A percentile compares a stretch with the other conserved stretches of the same genome.
Evolutionary conservation across 2,888 invertebrate genomes (phyloP).

Genomic region (Kuschelorhynchus macadamiae): DNA sequence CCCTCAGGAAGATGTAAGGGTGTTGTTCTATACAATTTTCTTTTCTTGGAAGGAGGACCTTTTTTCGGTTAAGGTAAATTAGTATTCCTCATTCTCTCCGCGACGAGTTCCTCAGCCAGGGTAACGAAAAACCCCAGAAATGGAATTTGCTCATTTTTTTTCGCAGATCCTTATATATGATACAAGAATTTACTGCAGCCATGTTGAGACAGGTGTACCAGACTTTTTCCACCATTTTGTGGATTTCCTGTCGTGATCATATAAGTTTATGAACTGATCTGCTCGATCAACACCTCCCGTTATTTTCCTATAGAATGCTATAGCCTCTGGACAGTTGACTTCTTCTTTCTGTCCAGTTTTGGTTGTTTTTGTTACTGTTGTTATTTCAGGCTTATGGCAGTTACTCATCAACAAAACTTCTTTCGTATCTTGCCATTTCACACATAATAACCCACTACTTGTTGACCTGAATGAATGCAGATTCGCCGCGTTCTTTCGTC

Average conservation of each 20-base stretch:
- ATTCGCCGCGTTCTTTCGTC: conserved; percentile 12
- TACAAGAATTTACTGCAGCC: background rate
- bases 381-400: background rate
- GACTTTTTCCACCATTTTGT: background rate
- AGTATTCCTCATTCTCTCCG: background rate
- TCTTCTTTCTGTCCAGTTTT: background rate
- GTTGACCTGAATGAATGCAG: background rate
- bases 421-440: conserved; percentile 6
- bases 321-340: no score
- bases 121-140: background rate
- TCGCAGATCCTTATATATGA: background rate
- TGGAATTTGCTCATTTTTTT: background rate
- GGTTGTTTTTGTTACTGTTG: background rate
- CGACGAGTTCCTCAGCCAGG: background rate
- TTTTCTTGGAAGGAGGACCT: background rate
- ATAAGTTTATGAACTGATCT: background rate
- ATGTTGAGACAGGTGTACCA: background rate
- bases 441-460: no score
- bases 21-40: conserved; percentile 2
- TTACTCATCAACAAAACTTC: conserved; percentile 4
- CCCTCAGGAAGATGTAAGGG: conserved; percentile 10
- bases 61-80: conserved; percentile 3
- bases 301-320: background rate
- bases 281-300: conserved; percentile 1
- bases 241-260: conserved; percentile 3